Evolutionary conservation across 1,140 invertebrate species (phyloP), one percentile per base, ranked within the genome.

Genomic region (Neodiprion fabricii): DNA sequence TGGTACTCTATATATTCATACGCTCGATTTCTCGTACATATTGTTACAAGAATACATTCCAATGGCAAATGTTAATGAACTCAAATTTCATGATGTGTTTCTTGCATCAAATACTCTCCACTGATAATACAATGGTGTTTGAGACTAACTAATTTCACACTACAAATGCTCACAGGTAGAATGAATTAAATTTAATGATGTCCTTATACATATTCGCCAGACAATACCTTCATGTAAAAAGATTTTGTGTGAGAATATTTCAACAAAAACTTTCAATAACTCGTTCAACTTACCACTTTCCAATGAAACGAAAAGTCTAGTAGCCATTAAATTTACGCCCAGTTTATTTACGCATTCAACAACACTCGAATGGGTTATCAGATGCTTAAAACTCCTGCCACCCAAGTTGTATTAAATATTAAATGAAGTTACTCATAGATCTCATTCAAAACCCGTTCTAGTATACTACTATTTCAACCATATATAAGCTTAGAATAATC

Each of bases 401-500:
- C 53, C 53, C 53, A 61, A 61, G 53, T 61, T 12, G 53, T 61
- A 61, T 40, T 61, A 61, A 61, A 61, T 61, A 61, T 61, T 7
- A 61, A 61, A 61, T 61, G 9, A 61, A 61, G 53, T 61, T 61
- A 61, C 53, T 61, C 53, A 14, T 61, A 14, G 49, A 71, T 48
- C 50, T 74, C 69, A 17, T 71, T 74, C 53, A 71, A 74, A 74
- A 53, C 69, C 50, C 69, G 73, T 68, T 74, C 69, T 48, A 48
- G 12, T 61, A 12, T 66, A 48, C 70, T 70, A 72, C 67, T 47
- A 61, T 23, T 21, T 73, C 49, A 76, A 70, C 69, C 73, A 76
- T 76, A 40, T 40, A 74, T 48, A 71, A 71, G 76, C 48, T 78
- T 79, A 79, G 75, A 66, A 68, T 77, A 77, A 79, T 79, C 79